Base-by-base conservation (phyloP, 2,113 vertebrate species). In the Callorhinus ursinus region DNA sequence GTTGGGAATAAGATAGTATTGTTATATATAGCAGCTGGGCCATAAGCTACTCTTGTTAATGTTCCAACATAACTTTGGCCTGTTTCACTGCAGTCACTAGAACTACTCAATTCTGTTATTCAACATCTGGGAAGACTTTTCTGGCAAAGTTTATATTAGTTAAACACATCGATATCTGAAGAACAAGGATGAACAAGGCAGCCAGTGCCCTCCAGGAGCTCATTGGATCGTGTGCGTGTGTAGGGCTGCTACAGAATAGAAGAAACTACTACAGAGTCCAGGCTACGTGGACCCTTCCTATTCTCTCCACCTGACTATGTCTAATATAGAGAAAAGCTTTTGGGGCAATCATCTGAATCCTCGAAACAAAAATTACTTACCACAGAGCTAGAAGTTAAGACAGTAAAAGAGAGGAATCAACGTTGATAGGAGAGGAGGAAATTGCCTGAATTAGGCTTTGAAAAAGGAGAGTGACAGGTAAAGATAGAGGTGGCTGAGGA, bases 1-100 rank as follows among this genome's bases (percentile, higher is more conserved):
- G 71, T 93, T 74, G 55, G 97, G 93, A 98, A 91, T 81, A 97
- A 94, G 69, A 90, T 0, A 21, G 16, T 21, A 96, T 72, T 46
- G 76, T 71, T 84, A 80, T 98, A 93, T 49, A 97, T 16, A 87
- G 61, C 67, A 4, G 0, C 36, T 79, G 90, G 36, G 21, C 55
- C 51, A 21, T 71, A 72, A 88, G 13, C 7, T 21, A 16, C 4
- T 74, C 18, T 67, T 59, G 16, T 74, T 79, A 74, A 95, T 11
- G 3, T 51, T 61, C 26, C 22, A 55, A 33, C 7, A 88, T 1
- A 83, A 92, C 42, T 90, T 28, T 79, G 42, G 61, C 21, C 69
- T 76, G 16, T 65, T 88, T 84, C 33, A 72, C 26, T 83, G n/a
- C 11, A 69, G 33, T 93, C 46, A 42, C 49, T 74, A 83, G 31